These are phyloP conservation scores for Agelastica alni DNA, from an alignment of 2,888 invertebrate species.

Conservation along the genomic window DNA sequence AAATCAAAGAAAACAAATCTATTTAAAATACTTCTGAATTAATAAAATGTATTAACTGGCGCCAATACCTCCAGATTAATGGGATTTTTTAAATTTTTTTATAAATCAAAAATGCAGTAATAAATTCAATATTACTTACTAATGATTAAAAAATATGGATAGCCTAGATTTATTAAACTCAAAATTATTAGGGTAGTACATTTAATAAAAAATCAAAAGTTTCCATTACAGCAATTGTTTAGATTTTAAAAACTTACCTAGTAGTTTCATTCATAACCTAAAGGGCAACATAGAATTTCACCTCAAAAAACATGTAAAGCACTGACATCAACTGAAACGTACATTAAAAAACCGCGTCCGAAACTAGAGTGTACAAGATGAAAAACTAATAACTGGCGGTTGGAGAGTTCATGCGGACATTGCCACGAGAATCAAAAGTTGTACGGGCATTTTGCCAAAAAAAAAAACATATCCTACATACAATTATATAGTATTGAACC, in stretches of 20 bases:
- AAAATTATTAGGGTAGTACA: too few relatives aligned
- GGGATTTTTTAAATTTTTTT: too few relatives aligned
- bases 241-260: slow-evolving; percentile 6
- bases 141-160: too few relatives aligned
- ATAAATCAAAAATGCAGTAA: too few relatives aligned
- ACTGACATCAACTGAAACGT: slow-evolving; percentile 13
- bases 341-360: slow-evolving; percentile 27
- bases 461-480: slow-evolving; percentile 37
- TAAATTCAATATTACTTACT: too few relatives aligned
- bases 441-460: slow-evolving; percentile 35
- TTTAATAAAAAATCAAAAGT: too few relatives aligned
- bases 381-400: slow-evolving; percentile 29
- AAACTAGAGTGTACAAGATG: slow-evolving; percentile 31
- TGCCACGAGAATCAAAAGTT: slow-evolving; percentile 30
- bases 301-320: slow-evolving; percentile 3
- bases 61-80: too few relatives aligned
- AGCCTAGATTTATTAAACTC: too few relatives aligned
- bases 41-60: too few relatives aligned
- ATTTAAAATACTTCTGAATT: too few relatives aligned
- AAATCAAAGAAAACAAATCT: too few relatives aligned
- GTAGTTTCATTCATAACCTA: slow-evolving; percentile 11
- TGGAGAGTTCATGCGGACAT: slow-evolving; percentile 31
- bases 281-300: not conserved
- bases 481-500: slow-evolving; percentile 27
- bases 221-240: too few relatives aligned